These are phyloP conservation scores for Hipposideros armiger DNA, from an alignment of 2,113 vertebrate species.

Conservation along the genomic window DNA sequence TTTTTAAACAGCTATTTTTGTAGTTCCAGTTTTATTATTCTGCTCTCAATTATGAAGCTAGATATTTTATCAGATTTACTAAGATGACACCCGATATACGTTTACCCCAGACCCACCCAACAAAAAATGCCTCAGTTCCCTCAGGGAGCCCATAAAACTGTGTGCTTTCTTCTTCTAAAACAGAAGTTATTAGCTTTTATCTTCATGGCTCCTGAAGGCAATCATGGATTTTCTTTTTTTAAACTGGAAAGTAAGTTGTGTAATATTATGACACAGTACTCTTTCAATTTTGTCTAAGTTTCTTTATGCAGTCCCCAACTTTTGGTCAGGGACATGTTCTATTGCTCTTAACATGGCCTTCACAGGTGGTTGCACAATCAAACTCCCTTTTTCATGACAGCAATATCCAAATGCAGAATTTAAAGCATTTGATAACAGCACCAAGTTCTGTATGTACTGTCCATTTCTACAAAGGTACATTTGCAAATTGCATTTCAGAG, in stretches of 20 bases:
- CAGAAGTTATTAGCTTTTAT: not conserved
- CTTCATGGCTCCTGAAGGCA: not conserved
- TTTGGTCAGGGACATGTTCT: not conserved
- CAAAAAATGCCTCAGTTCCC: not conserved
- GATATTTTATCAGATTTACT: not conserved
- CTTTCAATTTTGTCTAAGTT: not conserved
- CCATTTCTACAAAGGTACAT: not conserved
- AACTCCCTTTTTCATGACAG: not conserved
- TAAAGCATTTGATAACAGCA: not conserved
- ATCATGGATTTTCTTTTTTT: not conserved
- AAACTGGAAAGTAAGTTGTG: not conserved
- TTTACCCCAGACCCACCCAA: not conserved
- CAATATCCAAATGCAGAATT: not conserved
- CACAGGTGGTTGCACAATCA: not conserved
- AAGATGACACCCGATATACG: not conserved
- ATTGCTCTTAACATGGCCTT: not conserved
- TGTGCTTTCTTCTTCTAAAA: not conserved
- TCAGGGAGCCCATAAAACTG: not conserved
- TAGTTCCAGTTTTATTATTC: not conserved
- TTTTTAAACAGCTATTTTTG: not conserved
- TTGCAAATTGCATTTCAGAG: slow-evolving; percentile 6
- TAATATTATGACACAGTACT: not conserved
- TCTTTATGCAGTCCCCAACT: not conserved
- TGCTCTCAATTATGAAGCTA: not conserved
- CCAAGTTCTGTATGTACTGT: not conserved